Base-by-base conservation (phyloP, 2,113 vertebrate species). In the Oncorhynchus keta region DNA sequence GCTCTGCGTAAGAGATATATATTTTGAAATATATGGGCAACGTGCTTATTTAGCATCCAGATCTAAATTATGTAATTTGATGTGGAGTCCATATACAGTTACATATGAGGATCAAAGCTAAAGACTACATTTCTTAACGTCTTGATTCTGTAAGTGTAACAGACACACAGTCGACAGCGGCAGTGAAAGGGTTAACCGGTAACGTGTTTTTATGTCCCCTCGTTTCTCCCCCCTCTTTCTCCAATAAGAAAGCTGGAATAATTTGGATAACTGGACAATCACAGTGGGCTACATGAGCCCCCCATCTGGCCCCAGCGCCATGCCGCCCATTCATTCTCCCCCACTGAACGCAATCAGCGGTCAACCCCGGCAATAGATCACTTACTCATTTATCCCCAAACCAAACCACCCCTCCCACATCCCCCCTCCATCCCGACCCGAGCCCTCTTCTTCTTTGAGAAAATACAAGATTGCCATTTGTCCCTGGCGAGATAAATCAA, bases 321-420 rank as follows among this genome's bases (percentile, higher is more conserved):
- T 92, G 86, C 94, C 92, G 90, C 92, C 94, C 92, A 94, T 97
- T 96, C 92, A 94, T 88, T 68, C 91, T 95, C 95, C 94, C 96
- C 95, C 83, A 83, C 90, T 85, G 95, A 94, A 95, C 93, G 95
- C 95, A 97, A 97, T 98, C 96, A 97, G 94, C 80, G 94, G 95
- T 95, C 95, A 95, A 95, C 90, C 89, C 89, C 93, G 30, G 94
- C 94, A 91, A 95, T 95, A 96, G 95, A 93, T 95, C 39, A 26
- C 39, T 45, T 45, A 45, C 70, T 9, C 48, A 20, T 74, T 83
- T 22, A 18, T 16, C 70, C 75, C 49, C 70, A 68, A 65, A 76
- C 87, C 93, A 86, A 64, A 76, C 87, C 93, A 86, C 92, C 39
- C 39, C 91, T 93, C 91, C 91, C 90, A 92, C 93, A 89, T 91